Base-by-base conservation (phyloP, 2,888 invertebrate species). In the Exephanes ischioxanthus region DNA sequence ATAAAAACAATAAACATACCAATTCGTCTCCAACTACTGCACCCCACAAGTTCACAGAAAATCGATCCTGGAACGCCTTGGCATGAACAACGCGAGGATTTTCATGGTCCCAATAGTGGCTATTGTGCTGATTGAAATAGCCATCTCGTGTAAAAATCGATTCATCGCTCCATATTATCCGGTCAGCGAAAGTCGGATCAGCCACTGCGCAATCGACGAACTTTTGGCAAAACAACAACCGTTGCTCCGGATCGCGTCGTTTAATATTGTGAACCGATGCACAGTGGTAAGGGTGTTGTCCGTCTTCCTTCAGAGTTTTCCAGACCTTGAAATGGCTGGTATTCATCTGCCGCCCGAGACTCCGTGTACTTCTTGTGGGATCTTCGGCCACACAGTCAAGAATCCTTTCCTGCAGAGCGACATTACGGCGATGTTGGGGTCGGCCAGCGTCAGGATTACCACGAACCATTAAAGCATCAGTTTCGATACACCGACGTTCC, bases 141-240 rank as follows among this genome's bases (percentile, higher is more conserved):
- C 68, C 68, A 4, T 68, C 68, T 14, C 68, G 11, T 16, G 68
- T 68, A 3, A 68, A 68, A 16, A 68, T 68, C 6, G 48, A 68
- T 22, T 68, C 68, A 14, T 68, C 68, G 5, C 22, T 68, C 48
- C 68, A 68, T 22, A 68, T 4, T n/a, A 68, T n/a, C 3, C 37
- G 41, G 19, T 41, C 41, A 2, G n/a, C 41, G 41, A n/a, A 37
- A n/a, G 19, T n/a, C 1, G 22, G 26, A 3, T 68, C 68, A 2
- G 9, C 11, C 0, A 4, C 22, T 3, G 68, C 68, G 22, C 68
- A 48, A 3, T n/a, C 48, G 16, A 48, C 6, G 22, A 48, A 68
- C 11, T 48, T 14, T 14, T 68, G 9, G 26, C 68, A 68, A 48
- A 68, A 68, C 9, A 45, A 9, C 1, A 26, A 5, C 9, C 26